Base-by-base conservation (phyloP, 2,888 invertebrate genomes). In the Hesperia comma region DNA sequence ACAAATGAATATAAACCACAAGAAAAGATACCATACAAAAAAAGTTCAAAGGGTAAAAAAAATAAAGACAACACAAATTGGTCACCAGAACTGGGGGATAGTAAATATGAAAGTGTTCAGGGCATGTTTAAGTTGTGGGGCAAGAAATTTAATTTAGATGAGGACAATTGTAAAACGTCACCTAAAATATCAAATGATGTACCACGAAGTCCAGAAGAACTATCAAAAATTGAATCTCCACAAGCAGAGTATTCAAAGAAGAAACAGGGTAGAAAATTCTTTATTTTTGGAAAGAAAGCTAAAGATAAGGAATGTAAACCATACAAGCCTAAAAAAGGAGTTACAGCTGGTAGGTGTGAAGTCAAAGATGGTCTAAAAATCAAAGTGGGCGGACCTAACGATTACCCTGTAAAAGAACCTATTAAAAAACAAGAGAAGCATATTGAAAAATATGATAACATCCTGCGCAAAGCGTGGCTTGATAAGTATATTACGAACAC, bases 81-180 rank as follows among this genome's bases (percentile, higher is more conserved):
- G 77, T 72, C 77, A 12, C 71, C 69, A 6, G 77, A 74, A 51
- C 71, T 77, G 17, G 72, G 78, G 0, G 83, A 83, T 6, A 79
- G 77, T 60, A 84, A 85, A 26, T 72, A 71, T 15, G 84, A 85
- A 71, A 81, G 82, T 3, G 87, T 84, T 1, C 84, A 83, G 76
- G 85, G 83, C 2, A 89, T 88, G 88, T 89, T 90, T 66, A 87
- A 87, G 69, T 70, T 88, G 43, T 89, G 88, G 89, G 85, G 87
- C 0, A 86, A 86, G 64, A 88, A 85, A 72, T 85, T 87, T 33
- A 81, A 88, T 71, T 78, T 86, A 6, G 87, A 87, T 46, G 85
- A 86, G n/a, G 79, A 80, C 8, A 62, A 57, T 14, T 67, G 12
- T 60, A 73, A 75, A 17, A 73, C 72, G 46, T 57, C 72, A 0